A percentile compares a stretch with the other conserved stretches of the same genome.
phyloP scores from a whole-genome alignment of 2,888 invertebrate species.

The Watsonalla cultraria region DNA sequence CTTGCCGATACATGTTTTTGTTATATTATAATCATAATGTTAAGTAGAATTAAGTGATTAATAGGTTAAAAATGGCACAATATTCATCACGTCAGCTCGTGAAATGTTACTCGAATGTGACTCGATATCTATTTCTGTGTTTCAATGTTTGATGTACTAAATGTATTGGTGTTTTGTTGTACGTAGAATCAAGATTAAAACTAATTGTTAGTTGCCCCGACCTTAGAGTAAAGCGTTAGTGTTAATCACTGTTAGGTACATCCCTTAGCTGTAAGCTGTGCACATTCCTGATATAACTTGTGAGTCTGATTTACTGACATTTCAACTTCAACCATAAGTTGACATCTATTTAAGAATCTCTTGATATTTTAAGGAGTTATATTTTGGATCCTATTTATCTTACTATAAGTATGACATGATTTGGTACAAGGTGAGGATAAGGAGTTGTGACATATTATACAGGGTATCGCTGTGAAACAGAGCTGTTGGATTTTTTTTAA shows the following conservation, averaged over 20 bases:
- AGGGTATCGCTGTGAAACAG: conserved; percentile 62
- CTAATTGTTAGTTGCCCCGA: conserved; percentile 43
- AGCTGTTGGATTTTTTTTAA: conserved; percentile 31
- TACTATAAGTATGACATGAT: conserved; percentile 66
- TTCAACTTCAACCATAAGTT: conserved; percentile 68
- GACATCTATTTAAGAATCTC: conserved; percentile 65
- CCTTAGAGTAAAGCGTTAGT: conserved; percentile 46
- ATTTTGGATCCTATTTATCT: conserved; percentile 72
- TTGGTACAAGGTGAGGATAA: conserved; percentile 44
- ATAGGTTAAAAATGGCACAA: conserved; percentile 59
- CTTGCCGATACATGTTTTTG: conserved; percentile 44
- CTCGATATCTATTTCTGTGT: conserved; percentile 47
- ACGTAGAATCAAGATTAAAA: conserved; percentile 38
- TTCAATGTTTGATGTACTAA: conserved; percentile 56
- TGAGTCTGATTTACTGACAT: conserved; percentile 73
- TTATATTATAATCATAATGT: conserved; percentile 24
- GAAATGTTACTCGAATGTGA: conserved; percentile 65
- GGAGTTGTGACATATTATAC: conserved; percentile 64
- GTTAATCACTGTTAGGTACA: conserved; percentile 52
- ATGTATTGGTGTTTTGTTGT: conserved; percentile 51
- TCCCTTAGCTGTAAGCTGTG: conserved; percentile 66
- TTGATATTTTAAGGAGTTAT: conserved; percentile 71
- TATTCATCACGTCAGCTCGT: conserved; percentile 78
- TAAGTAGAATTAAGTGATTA: conserved; percentile 37
- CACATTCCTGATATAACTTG: conserved; percentile 70